Percentiles rank a stretch among this genome's conserved stretches.
Evolutionary conservation across 2,888 invertebrate genomes (phyloP).

Genomic region (Tetragonisca angustula): DNA sequence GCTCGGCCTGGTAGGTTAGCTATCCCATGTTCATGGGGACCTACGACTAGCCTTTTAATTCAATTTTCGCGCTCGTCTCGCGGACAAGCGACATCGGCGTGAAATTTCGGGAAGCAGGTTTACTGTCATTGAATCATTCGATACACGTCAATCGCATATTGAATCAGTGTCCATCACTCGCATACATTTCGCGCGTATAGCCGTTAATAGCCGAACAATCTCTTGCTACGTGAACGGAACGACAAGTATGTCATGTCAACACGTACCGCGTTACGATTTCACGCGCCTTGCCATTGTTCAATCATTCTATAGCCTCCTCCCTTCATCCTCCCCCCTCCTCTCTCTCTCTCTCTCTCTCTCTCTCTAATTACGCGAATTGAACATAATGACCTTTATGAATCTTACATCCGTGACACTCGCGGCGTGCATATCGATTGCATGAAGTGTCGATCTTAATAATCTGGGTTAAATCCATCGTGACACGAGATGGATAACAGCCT

Average conservation of each 20-base stretch:
- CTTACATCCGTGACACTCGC: constrained; percentile 27
- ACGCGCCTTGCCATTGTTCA: constrained; percentile 48
- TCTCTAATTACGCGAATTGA: constrained; percentile 32
- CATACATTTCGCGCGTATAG: constrained; percentile 61
- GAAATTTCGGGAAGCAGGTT: constrained; percentile 61
- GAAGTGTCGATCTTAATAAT: constrained; percentile 3
- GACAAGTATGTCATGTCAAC: constrained; percentile 70
- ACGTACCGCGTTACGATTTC: constrained; percentile 59
- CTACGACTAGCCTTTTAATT: constrained; percentile 53
- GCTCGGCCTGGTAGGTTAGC: constrained; percentile 2
- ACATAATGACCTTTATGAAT: constrained; percentile 25
- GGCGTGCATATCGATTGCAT: too few species aligned
- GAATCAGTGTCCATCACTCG: constrained; percentile 72
- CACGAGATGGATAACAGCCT: not conserved
- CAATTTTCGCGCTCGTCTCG: constrained; percentile 52
- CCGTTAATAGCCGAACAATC: constrained; percentile 70
- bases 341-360: too few species aligned
- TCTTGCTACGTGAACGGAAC: constrained; percentile 69
- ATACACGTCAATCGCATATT: constrained; percentile 72
- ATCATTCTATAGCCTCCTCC: constrained; percentile 7
- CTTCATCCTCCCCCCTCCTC: too few species aligned
- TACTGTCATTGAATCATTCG: constrained; percentile 71
- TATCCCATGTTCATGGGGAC: not conserved
- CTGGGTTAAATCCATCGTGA: not conserved
- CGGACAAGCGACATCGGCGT: constrained; percentile 48